A percentile compares a stretch with the other conserved stretches of the same genome.
Conservation (phyloP, 2,113 vertebrate species). For the Rana temporaria region DNA sequence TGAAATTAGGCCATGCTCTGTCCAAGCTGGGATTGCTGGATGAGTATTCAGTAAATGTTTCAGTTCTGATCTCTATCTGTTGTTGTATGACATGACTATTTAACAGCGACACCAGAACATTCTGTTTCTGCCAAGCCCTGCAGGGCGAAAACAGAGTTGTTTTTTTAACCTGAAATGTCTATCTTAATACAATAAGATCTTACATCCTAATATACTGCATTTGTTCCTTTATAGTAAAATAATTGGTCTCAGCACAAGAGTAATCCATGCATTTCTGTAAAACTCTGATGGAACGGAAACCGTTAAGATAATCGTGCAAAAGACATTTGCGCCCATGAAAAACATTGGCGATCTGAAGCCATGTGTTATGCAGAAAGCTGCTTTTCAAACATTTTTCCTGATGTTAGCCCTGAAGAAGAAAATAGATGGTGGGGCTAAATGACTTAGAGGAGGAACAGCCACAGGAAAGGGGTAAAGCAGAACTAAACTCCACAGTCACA, state of each 20-base stretch:
- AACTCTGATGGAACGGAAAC: too few species aligned
- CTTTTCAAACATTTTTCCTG: too few species aligned
- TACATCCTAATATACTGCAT: neutral
- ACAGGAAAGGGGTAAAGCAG: too few species aligned
- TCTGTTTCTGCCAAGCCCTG: conserved; percentile 39
- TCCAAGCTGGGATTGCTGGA: neutral
- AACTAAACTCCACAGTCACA: too few species aligned
- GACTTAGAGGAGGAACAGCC: too few species aligned
- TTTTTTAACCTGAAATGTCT: conserved; percentile 30
- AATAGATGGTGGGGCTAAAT: too few species aligned
- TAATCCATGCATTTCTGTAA: neutral
- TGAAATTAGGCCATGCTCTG: conserved; percentile 1
- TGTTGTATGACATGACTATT: conserved; percentile 36
- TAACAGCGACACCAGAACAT: conserved; percentile 37
- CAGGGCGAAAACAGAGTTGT: conserved; percentile 6
- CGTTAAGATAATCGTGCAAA: too few species aligned
- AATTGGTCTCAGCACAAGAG: conserved; percentile 9
- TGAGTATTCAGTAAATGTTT: conserved; percentile 1
- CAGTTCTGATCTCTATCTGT: conserved; percentile 30
- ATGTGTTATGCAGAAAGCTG: too few species aligned
- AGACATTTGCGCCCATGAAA: too few species aligned
- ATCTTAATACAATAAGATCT: conserved; percentile 24
- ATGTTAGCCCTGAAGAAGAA: too few species aligned
- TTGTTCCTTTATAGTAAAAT: conserved; percentile 31
- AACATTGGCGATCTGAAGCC: too few species aligned